Conservation (phyloP, 2,888 invertebrate genomes). For the Hirtodrosophila cameraria region DNA sequence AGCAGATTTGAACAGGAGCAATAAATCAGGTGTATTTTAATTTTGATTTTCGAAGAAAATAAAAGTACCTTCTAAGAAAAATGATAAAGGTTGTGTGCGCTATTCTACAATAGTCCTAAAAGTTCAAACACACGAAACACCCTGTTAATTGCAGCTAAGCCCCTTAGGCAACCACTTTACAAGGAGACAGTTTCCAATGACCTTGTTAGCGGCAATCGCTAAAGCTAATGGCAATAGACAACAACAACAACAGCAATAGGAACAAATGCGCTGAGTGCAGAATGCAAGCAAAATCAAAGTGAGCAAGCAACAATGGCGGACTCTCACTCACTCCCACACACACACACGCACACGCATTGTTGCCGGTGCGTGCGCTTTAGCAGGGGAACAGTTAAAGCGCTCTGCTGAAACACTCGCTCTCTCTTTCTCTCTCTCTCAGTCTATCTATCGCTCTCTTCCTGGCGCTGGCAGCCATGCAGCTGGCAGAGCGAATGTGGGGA, state of each 20-base stretch:
- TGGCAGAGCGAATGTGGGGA: conserved; percentile 60
- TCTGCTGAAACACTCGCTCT: conserved; percentile 11
- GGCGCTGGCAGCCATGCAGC: conserved; percentile 41
- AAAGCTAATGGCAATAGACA: conserved; percentile 23
- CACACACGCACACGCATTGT: neutral
- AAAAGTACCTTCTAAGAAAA: too few species aligned
- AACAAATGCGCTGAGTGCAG: conserved; percentile 14
- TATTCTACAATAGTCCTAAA: too few species aligned
- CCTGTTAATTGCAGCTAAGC: conserved; percentile 50
- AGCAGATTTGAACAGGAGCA: too few species aligned
- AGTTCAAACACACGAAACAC: conserved; percentile 31
- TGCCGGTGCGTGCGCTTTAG: conserved; percentile 22
- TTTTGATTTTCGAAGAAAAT: too few species aligned
- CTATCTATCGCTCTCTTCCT: conserved; percentile 7
- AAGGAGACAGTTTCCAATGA: conserved; percentile 70
- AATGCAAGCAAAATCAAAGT: conserved; percentile 18
- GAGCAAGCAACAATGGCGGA: neutral
- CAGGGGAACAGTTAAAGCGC: conserved; percentile 33
- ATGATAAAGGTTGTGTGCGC: too few species aligned
- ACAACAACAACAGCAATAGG: neutral
- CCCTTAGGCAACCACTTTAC: conserved; percentile 48
- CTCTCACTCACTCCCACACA: neutral
- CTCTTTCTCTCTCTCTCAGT: neutral
- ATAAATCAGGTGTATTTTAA: too few species aligned
- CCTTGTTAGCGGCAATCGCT: conserved; percentile 64